These are phyloP conservation scores for Cheilosia urbana DNA, from an alignment of 2,888 invertebrate species.

Conservation along the genomic window DNA sequence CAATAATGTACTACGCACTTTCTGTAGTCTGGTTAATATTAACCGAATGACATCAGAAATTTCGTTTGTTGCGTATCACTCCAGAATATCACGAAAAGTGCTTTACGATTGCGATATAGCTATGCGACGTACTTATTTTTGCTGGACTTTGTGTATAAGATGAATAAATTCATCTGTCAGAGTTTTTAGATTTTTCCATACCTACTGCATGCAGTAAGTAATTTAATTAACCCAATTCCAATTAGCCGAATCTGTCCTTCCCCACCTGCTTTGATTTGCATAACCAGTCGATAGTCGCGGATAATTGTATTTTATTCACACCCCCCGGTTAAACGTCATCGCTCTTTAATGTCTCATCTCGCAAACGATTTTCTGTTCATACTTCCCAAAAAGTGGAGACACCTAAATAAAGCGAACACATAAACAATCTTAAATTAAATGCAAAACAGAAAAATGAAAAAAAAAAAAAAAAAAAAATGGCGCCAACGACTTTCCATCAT, in stretches of 20 bases:
- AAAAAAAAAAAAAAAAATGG: conserved; percentile 11
- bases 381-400: background rate
- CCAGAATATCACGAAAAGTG: background rate
- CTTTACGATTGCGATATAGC: background rate
- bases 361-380: background rate
- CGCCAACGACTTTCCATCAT: conserved; percentile 32
- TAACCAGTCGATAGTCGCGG: background rate
- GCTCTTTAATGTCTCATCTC: background rate
- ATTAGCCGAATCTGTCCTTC: conserved; percentile 13
- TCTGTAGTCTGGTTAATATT: conserved; percentile 15
- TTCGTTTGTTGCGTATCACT: background rate
- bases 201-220: background rate
- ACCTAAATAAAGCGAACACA: background rate
- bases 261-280: conserved; percentile 23
- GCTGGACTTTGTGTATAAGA: conserved; percentile 16
- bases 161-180: too few species aligned
- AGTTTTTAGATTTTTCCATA: too few species aligned
- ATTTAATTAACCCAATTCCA: background rate
- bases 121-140: conserved; percentile 2
- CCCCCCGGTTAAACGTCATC: background rate
- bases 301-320: background rate
- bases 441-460: background rate
- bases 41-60: conserved; percentile 16
- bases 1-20: background rate
- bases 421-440: background rate